These are phyloP conservation scores for Atopsyche davidsoni DNA, from an alignment of 1,140 invertebrate genomes.

Conservation along the genomic window DNA sequence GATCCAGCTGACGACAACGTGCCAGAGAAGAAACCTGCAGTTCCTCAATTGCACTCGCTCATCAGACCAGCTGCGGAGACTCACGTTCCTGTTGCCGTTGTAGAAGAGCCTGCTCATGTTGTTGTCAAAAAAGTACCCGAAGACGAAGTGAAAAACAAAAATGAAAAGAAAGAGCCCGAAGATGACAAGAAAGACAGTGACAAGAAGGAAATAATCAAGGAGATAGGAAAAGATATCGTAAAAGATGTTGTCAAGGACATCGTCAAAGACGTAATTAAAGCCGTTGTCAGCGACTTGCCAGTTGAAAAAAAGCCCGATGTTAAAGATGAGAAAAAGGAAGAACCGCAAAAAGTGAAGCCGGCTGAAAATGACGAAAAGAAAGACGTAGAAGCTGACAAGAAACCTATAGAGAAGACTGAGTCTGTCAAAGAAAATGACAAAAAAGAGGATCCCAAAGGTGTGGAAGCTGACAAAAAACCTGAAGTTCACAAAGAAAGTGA, in stretches of 20 bases:
- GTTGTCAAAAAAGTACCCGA: no score
- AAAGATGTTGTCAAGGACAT: no score
- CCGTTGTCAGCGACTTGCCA: no score
- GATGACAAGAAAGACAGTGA: no score
- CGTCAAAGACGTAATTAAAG: no score
- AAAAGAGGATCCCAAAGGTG: background rate
- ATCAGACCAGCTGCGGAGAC: no score
- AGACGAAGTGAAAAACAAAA: no score
- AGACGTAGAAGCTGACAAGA: background rate
- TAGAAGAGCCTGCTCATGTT: slow-evolving; percentile 3
- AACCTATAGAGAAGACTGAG: background rate
- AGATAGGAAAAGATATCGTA: no score
- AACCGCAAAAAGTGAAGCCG: background rate
- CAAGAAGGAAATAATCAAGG: no score
- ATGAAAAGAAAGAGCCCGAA: no score
- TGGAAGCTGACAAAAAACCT: background rate
- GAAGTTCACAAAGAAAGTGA: background rate
- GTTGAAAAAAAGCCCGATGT: background rate
- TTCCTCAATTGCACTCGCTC: background rate
- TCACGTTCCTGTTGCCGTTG: slow-evolving; percentile 12
- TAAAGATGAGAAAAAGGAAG: slow-evolving; percentile 6
- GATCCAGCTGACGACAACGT: slow-evolving; percentile 10
- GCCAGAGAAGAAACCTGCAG: background rate
- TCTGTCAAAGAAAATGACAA: background rate
- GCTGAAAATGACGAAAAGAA: slow-evolving; percentile 2